A percentile compares a stretch with the other conserved stretches of the same genome.
These are phyloP conservation scores for Cosmia trapezina DNA, from an alignment of 2,888 invertebrate genomes.

Conservation along the genomic window DNA sequence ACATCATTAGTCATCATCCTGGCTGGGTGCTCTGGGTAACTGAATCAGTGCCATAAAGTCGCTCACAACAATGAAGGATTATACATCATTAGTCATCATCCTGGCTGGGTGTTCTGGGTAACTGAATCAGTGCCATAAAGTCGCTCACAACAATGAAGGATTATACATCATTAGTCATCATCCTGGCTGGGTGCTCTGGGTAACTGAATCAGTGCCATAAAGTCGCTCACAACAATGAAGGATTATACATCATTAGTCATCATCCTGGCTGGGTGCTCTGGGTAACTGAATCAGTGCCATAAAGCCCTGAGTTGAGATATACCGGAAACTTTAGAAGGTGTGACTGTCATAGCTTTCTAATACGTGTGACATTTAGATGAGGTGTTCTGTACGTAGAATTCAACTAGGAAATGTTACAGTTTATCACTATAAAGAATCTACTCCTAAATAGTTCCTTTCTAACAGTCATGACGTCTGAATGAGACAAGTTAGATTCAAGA, in stretches of 20 bases:
- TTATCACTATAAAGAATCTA: constrained; percentile 32
- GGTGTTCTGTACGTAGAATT: constrained; percentile 51
- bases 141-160: background rate
- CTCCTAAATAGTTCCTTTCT: constrained; percentile 3
- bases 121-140: background rate
- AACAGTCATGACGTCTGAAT: background rate
- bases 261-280: no score
- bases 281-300: no score
- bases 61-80: no score
- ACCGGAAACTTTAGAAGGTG: constrained; percentile 18
- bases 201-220: no score
- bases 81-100: no score
- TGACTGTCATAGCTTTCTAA: constrained; percentile 34
- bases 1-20: no score
- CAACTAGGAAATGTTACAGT: constrained; percentile 50
- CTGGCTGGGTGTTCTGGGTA: no score
- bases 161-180: background rate
- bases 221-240: no score
- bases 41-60: no score
- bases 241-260: no score
- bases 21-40: no score
- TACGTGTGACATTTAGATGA: constrained; percentile 48
- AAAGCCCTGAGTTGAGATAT: background rate
- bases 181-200: no score
- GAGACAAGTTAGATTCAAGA: background rate